These are phyloP conservation scores for Sarcophaga subvicina DNA, from an alignment of 2,888 invertebrate species.

Conservation along the genomic window DNA sequence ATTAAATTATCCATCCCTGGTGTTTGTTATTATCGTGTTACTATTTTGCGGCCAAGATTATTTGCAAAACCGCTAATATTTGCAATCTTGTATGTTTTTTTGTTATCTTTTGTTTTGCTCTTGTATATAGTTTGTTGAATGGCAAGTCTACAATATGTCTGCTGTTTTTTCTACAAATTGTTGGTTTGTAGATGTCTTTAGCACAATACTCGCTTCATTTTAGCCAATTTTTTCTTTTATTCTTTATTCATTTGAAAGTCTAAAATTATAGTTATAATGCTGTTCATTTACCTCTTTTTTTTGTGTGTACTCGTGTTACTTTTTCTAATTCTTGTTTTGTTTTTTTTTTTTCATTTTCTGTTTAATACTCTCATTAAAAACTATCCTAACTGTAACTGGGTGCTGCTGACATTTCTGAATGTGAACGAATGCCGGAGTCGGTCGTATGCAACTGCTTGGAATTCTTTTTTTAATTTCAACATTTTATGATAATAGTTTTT, in stretches of 20 bases:
- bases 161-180: conserved; percentile 15
- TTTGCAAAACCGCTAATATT: conserved; percentile 31
- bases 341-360: not conserved
- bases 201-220: not conserved
- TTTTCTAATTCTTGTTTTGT: not conserved
- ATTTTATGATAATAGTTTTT: not conserved
- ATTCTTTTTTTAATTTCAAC: not conserved
- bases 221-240: not conserved
- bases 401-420: not conserved
- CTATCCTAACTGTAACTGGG: conserved; percentile 26
- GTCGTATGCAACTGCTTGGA: not conserved
- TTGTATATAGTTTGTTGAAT: not conserved
- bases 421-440: not conserved
- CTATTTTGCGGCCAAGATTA: conserved; percentile 34
- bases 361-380: conserved; percentile 7
- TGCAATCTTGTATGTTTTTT: conserved; percentile 36
- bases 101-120: not conserved
- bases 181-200: not conserved
- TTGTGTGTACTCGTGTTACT: not conserved
- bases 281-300: too few species aligned
- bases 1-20: too few species aligned
- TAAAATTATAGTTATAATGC: not conserved
- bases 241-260: not conserved
- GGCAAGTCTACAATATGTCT: conserved; percentile 55
- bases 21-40: not conserved